Evolutionary conservation across 2,113 vertebrate genomes (phyloP), one percentile per base, ranked within the genome.

Genomic region (Labeo rohita): DNA sequence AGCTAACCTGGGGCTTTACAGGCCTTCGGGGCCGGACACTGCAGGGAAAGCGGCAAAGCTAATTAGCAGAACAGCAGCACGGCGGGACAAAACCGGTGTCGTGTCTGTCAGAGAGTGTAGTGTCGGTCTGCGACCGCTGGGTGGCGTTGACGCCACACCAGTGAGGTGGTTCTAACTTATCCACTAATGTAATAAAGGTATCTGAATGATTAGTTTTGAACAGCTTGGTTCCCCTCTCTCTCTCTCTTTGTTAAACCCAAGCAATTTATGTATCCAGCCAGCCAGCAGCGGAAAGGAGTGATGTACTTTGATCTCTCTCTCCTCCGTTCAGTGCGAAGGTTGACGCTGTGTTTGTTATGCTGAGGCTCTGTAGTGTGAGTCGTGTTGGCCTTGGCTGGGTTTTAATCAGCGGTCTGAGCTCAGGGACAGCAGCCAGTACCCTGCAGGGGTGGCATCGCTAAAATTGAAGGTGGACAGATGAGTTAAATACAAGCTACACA

Each of bases 101-200:
- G n/a, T 68, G 39, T 49, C 28, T 45, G 28, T 54, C n/a, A 43
- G 13, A 11, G 5, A 8, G 23, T 68, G 85, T 59, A 54, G 9
- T 79, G 45, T 21, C 66, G 65, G 10, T 49, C n/a, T 63, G 21
- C 16, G 12, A 63, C 87, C 87, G 83, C 87, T 86, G 85, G 89
- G 75, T 87, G 89, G 87, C 78, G 85, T n/a, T 90, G 56, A 39
- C 70, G 85, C 61, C 56, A 84, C 87, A 88, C 56, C 72, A 84
- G 75, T 72, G 56, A 47, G 6, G 47, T 3, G 4, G 3, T 82
- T 21, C 52, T 23, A 76, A 10, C 13, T 47, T 23, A 5, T 66
- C 76, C 12, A 36, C 76, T 74, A 82, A 63, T 83, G 73, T 43
- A 39, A 61, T 36, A 59, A 63, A 16, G 6, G 65, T 23, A 61